Conservation (phyloP, 2,797 vertebrate species). For the Acipenser ruthenus region DNA sequence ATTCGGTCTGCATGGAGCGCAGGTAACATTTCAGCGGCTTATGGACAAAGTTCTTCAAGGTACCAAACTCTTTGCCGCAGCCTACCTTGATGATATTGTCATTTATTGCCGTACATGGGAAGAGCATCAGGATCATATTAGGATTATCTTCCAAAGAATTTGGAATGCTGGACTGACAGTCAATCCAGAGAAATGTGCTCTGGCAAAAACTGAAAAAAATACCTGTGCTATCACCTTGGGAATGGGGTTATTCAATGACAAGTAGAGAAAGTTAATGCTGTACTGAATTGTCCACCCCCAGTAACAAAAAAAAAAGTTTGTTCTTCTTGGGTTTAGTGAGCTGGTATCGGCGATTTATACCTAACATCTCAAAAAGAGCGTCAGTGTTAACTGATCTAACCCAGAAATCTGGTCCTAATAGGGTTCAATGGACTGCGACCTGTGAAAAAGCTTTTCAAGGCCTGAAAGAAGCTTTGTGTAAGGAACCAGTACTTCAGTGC, state of each 20-base stretch:
- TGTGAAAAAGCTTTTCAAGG: no score
- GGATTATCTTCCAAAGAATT: not conserved
- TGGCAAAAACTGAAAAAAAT: conserved; percentile 4
- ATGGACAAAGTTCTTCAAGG: conserved; percentile 10
- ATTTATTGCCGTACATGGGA: conserved; percentile 6
- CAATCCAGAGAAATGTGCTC: conserved; percentile 6
- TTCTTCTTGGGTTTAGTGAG: conserved; percentile 15
- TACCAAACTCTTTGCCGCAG: not conserved
- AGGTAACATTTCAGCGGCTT: conserved; percentile 10
- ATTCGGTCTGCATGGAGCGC: conserved; percentile 14
- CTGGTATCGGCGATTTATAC: conserved; percentile 20
- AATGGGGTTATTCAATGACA: conserved; percentile 9
- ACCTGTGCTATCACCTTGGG: conserved; percentile 15
- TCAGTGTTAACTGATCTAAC: no score
- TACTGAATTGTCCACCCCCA: conserved; percentile 1
- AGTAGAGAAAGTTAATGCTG: conserved; percentile 12
- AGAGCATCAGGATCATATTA: conserved; percentile 3
- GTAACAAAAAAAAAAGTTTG: conserved; percentile 10
- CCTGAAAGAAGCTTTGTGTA: no score
- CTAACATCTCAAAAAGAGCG: conserved; percentile 7
- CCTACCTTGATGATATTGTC: conserved; percentile 16
- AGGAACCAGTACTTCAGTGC: no score
- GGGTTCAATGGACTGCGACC: no score
- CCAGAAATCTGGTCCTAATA: no score
- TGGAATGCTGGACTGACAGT: conserved; percentile 6